Evolutionary conservation across 2,888 invertebrate genomes (phyloP).

Genomic region (Marasmarcha lunaedactyla): DNA sequence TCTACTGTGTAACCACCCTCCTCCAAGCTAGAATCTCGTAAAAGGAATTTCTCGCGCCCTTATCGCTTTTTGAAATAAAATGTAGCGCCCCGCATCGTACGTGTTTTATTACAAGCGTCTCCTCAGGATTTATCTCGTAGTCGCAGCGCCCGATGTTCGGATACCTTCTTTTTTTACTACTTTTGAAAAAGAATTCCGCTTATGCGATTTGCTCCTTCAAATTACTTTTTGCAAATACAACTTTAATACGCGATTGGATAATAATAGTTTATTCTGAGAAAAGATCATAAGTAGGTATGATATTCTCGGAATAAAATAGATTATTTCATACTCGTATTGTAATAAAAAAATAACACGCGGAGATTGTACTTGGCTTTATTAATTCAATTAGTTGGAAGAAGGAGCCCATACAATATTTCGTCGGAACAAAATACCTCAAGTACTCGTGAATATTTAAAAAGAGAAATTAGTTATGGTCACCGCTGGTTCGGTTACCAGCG

Average conservation of each 20-base stretch:
- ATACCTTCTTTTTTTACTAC: conserved; percentile 37
- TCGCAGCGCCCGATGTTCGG: conserved; percentile 26
- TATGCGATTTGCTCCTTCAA: conserved; percentile 34
- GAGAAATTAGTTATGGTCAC: conserved; percentile 12
- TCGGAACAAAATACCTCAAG: neutral
- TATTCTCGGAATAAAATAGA: neutral
- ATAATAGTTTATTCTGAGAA: neutral
- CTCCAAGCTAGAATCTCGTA: conserved; percentile 48
- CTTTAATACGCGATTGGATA: conserved; percentile 10
- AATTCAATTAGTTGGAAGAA: neutral
- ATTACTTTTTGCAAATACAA: conserved; percentile 11
- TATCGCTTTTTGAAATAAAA: conserved; percentile 69
- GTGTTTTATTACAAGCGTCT: conserved; percentile 65
- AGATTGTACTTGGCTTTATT: too few species aligned
- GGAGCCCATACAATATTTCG: neutral
- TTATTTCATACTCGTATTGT: neutral
- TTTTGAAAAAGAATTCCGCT: conserved; percentile 42
- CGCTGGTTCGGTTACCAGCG: too few species aligned
- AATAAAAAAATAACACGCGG: neutral
- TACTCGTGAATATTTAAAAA: neutral
- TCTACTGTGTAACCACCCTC: conserved; percentile 23
- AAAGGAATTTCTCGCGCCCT: conserved; percentile 66
- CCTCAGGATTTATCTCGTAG: conserved; percentile 63
- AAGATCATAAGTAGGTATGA: neutral
- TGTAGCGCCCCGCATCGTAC: conserved; percentile 56